A percentile compares a stretch with the other conserved stretches of the same genome.
Evolutionary conservation across 2,797 vertebrate genomes (phyloP).

Genomic region (Nyctibius grandis): DNA sequence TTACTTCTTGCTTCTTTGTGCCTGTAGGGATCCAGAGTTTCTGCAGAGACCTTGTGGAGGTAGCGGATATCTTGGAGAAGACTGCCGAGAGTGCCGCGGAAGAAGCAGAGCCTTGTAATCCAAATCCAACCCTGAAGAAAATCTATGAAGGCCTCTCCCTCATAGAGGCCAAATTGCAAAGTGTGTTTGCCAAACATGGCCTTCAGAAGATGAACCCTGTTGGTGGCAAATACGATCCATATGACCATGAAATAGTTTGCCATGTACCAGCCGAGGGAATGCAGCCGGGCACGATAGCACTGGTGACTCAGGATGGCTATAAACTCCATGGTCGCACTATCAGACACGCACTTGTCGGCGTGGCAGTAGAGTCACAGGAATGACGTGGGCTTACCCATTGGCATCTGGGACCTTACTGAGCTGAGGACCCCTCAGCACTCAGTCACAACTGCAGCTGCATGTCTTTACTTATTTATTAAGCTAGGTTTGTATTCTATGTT

Average conservation of each 20-base stretch:
- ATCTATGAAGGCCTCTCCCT: slow-evolving; percentile 73
- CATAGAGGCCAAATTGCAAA: slow-evolving; percentile 79
- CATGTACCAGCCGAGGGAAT: slow-evolving; percentile 78
- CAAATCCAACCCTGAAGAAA: slow-evolving; percentile 68
- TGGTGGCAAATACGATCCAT: slow-evolving; percentile 81
- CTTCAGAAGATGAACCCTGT: slow-evolving; percentile 84
- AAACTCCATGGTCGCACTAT: slow-evolving; percentile 86
- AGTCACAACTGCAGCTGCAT: slow-evolving; percentile 14
- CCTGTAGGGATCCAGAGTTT: slow-evolving; percentile 85
- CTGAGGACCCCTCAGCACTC: not conserved
- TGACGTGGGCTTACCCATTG: not conserved
- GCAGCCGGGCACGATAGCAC: slow-evolving; percentile 78
- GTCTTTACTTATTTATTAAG: slow-evolving; percentile 75
- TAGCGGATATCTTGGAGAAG: slow-evolving; percentile 83
- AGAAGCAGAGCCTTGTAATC: slow-evolving; percentile 45
- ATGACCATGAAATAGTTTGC: slow-evolving; percentile 83
- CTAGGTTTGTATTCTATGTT: slow-evolving; percentile 38
- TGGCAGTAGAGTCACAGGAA: slow-evolving; percentile 80
- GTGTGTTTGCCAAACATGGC: slow-evolving; percentile 83
- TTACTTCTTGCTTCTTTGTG: not conserved
- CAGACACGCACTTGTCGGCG: slow-evolving; percentile 81
- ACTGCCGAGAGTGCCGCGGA: slow-evolving; percentile 61
- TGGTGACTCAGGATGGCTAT: slow-evolving; percentile 83
- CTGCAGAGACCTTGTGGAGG: slow-evolving; percentile 85
- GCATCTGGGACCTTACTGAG: not conserved